These are phyloP conservation scores for Diorhabda carinulata DNA, from an alignment of 1,140 invertebrate species.

Conservation along the genomic window DNA sequence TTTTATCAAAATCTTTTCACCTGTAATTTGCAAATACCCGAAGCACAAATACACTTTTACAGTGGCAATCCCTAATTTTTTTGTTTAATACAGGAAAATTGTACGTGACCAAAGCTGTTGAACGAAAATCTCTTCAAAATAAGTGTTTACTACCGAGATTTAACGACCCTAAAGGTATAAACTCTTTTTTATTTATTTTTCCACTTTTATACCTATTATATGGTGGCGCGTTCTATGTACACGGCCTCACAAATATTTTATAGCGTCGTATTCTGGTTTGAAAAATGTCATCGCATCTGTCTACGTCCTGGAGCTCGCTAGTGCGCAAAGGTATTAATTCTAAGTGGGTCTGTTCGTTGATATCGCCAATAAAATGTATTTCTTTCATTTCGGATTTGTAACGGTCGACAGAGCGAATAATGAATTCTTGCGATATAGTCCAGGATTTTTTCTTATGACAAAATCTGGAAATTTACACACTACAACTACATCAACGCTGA, in stretches of 20 bases:
- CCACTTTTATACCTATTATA: constrained; percentile 3
- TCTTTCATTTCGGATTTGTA: constrained; percentile 26
- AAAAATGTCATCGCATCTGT: neutral
- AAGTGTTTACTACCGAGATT: neutral
- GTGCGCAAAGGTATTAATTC: constrained; percentile 18
- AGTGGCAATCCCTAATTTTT: too few relatives aligned
- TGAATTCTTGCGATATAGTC: constrained; percentile 19
- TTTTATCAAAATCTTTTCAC: too few relatives aligned
- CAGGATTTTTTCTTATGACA: too few relatives aligned
- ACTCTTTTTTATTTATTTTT: neutral
- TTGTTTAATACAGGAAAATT: too few relatives aligned
- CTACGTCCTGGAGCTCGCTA: neutral
- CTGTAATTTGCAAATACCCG: too few relatives aligned
- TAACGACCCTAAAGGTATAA: neutral
- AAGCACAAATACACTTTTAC: too few relatives aligned
- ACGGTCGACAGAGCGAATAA: constrained; percentile 26
- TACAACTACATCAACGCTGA: too few relatives aligned
- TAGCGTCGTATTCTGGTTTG: neutral
- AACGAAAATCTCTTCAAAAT: neutral
- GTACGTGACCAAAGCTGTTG: neutral
- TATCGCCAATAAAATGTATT: constrained; percentile 21
- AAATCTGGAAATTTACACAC: too few relatives aligned
- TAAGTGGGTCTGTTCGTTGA: constrained; percentile 10
- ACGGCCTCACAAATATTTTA: constrained; percentile 2
- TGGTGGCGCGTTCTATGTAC: neutral